These are phyloP conservation scores for Acheta domesticus DNA, from an alignment of 2,888 invertebrate species.

Conservation along the genomic window DNA sequence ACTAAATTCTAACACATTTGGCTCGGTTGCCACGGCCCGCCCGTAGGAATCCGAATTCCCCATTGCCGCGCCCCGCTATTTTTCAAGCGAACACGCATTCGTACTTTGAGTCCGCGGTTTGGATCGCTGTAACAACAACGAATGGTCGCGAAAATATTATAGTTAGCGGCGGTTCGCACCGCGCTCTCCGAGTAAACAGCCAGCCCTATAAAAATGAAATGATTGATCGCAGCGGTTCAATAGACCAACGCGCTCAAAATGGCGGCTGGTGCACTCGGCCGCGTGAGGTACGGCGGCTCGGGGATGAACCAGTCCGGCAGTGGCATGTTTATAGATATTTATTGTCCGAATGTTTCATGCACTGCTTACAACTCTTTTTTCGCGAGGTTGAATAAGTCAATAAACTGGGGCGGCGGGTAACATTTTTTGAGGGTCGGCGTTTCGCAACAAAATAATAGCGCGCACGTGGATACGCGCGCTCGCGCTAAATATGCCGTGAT, in stretches of 20 bases:
- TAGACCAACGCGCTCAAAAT: conserved; percentile 1
- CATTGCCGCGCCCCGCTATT: not conserved
- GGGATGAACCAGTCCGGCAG: not conserved
- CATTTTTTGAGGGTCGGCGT: not conserved
- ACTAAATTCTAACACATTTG: conserved; percentile 1
- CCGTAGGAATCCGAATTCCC: not conserved
- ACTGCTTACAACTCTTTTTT: not conserved
- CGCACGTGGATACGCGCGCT: not conserved
- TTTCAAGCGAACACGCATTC: not conserved
- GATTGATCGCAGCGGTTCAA: conserved; percentile 18
- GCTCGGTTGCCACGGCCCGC: not conserved
- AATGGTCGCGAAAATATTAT: not conserved
- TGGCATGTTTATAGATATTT: conserved; percentile 9
- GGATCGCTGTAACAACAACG: not conserved
- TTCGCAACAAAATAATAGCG: not conserved
- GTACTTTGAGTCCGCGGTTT: conserved; percentile 5
- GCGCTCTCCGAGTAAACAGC: not conserved
- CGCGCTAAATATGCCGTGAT: not conserved
- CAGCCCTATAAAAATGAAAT: not conserved
- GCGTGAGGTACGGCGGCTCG: conserved; percentile 7
- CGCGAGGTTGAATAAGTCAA: not conserved
- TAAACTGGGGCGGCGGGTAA: not conserved
- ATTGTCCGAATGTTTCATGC: not conserved
- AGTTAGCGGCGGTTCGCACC: not conserved
- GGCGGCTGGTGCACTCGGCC: not conserved